Evolutionary conservation across 2,797 vertebrate species (phyloP), one percentile per base, ranked within the genome.

Genomic region (Hippopotamyrus pictus): DNA sequence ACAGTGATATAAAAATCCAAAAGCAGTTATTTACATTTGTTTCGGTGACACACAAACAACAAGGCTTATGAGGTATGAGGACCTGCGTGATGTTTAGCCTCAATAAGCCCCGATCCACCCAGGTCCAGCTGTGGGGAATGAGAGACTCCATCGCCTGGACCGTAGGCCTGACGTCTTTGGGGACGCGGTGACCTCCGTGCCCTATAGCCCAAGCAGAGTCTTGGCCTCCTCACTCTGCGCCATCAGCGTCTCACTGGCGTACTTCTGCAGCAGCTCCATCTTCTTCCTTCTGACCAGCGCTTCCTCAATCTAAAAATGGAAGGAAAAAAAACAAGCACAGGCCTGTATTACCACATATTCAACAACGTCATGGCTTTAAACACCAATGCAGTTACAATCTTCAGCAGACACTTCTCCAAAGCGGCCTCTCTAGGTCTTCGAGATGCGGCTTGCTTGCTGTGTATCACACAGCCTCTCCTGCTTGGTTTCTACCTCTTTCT

Each of bases 211-310:
- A 89, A 99, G 76, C 2, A 99, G 95, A 0, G 97, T 94, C 92
- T 95, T 97, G 86, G 98, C 98, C 25, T 99, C 97, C 89, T 97
- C 96, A 0, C 98, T 99, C 92, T 99, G 98, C 0, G 97, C 98
- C 95, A 98, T 97, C 29, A 99, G 94, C 3, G 97, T 97, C 93
- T 99, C 98, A 1, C 98, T 99, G 88, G 98, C 97, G 0, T 99
- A 99, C 19, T 98, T 98, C 93, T 98, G 97, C 29, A 99, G 93
- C 62, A 99, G 92, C 91, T 99, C 98, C 98, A 99, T 99, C 95
- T 99, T 99, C 95, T 98, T 99, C 91, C 98, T 96, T 76, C 97
- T 94, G 5, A 99, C 97, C 37, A 99, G 95, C 19, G 98, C 98
- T 92, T 98, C 98, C 92, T 99, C 98, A 17, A 99, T 97, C 98